These are phyloP conservation scores for Chiloscyllium punctatum DNA, from an alignment of 2,797 vertebrate species.

Conservation along the genomic window DNA sequence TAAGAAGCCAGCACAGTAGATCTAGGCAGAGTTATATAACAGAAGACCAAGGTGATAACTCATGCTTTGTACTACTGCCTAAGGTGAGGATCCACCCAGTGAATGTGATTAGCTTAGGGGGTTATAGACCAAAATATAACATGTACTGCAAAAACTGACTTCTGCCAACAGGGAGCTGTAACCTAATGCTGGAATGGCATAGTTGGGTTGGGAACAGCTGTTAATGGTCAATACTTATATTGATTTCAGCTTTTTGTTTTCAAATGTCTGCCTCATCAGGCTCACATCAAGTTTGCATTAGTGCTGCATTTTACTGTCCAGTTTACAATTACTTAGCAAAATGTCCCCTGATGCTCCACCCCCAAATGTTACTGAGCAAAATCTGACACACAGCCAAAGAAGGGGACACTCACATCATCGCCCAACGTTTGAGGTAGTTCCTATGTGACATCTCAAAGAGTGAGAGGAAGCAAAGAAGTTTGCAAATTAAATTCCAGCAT, in stretches of 20 bases:
- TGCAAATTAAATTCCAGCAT: background rate
- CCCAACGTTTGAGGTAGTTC: background rate
- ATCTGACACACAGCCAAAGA: background rate
- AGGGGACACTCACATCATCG: background rate
- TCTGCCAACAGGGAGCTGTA: background rate
- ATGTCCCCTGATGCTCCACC: background rate
- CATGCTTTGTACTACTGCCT: background rate
- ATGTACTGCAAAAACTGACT: background rate
- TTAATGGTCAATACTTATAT: background rate
- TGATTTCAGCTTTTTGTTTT: background rate
- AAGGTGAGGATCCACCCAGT: background rate
- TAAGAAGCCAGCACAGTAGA: background rate
- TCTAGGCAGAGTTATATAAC: background rate
- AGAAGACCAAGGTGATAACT: background rate
- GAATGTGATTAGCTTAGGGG: background rate
- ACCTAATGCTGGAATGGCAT: background rate
- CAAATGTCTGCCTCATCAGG: background rate
- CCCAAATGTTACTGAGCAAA: background rate
- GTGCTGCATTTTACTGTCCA: background rate
- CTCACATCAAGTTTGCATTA: background rate
- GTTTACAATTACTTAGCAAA: background rate
- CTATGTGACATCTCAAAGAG: background rate
- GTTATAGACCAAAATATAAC: background rate
- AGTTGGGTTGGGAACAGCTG: background rate
- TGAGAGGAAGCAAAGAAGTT: background rate